phyloP scores from a whole-genome alignment of 1,140 invertebrate species.

The Ephestia elutella region DNA sequence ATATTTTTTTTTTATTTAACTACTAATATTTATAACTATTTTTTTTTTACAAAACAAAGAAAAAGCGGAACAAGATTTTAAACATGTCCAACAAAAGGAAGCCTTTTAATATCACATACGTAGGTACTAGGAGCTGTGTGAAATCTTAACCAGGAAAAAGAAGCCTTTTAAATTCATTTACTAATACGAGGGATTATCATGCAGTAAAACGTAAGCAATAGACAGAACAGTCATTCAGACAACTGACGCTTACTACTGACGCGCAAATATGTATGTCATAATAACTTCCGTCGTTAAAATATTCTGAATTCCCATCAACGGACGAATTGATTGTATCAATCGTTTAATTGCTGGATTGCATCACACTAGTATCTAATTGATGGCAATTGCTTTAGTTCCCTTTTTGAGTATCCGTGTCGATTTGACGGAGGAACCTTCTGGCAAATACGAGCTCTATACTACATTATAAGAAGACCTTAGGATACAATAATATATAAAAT shows the following conservation, averaged over 20 bases:
- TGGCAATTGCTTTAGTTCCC: conserved; percentile 22
- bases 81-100: too few relatives aligned
- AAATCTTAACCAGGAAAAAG: too few relatives aligned
- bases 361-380: conserved; percentile 24
- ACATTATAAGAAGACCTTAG: too few relatives aligned
- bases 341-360: conserved; percentile 25
- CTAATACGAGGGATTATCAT: too few relatives aligned
- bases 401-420: conserved; percentile 5
- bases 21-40: too few relatives aligned
- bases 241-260: not conserved
- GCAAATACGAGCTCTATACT: not conserved
- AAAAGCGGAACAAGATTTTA: too few relatives aligned
- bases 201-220: too few relatives aligned
- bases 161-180: too few relatives aligned
- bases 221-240: not conserved
- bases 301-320: conserved; percentile 10
- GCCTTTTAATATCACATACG: too few relatives aligned
- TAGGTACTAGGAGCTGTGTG: too few relatives aligned
- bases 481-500: not conserved
- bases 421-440: not conserved
- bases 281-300: conserved; percentile 7
- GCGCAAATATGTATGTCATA: not conserved
- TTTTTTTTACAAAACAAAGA: too few relatives aligned
- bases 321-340: conserved; percentile 16
- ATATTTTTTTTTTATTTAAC: too few relatives aligned